These are phyloP conservation scores for Pogonus chalceus DNA, from an alignment of 1,140 invertebrate species.

Conservation along the genomic window DNA sequence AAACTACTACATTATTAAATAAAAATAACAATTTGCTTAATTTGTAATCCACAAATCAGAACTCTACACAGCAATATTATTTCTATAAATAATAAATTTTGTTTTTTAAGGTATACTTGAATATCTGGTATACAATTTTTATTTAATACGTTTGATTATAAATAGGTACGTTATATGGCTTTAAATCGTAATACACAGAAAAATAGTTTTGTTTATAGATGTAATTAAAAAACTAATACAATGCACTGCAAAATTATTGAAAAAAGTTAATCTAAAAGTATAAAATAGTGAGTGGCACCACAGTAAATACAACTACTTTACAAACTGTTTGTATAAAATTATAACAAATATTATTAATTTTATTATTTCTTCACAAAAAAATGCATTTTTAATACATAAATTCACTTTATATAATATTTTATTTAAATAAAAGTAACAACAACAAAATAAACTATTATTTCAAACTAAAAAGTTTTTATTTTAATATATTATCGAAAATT, in stretches of 20 bases:
- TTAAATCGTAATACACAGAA: not conserved
- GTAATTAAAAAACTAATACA: not conserved
- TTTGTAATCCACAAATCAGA: not conserved
- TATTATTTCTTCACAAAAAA: no score
- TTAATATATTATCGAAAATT: not conserved
- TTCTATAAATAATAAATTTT: not conserved
- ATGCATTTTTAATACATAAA: no score
- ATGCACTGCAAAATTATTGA: not conserved
- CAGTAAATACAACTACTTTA: not conserved
- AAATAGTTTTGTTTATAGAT: not conserved
- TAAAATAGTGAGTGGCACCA: not conserved
- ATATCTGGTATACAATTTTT: not conserved
- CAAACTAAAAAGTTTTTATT: not conserved
- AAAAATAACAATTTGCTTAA: not conserved
- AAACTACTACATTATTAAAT: not conserved
- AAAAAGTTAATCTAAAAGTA: not conserved
- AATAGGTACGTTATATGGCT: not conserved
- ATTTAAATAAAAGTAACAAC: no score
- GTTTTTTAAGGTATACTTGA: not conserved
- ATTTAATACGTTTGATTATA: not conserved
- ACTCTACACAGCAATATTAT: not conserved
- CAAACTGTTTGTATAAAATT: not conserved
- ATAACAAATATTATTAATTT: no score
- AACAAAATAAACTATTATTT: not conserved
- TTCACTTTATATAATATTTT: no score